phyloP scores from a whole-genome alignment of 2,888 invertebrate species.

The Pyrgus malvae region DNA sequence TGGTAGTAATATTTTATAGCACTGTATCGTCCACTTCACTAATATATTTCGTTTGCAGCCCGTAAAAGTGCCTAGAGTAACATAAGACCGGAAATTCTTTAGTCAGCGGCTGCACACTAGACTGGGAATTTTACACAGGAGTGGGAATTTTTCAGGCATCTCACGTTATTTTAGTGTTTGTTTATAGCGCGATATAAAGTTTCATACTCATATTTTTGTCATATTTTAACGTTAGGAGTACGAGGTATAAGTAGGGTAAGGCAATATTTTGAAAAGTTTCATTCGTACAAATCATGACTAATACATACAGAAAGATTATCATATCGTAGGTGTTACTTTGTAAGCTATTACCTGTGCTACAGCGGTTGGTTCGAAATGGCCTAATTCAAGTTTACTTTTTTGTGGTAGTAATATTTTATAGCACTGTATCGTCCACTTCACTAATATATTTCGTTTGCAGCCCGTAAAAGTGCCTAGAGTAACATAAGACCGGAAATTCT shows the following conservation, averaged over 20 bases:
- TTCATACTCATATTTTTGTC: too few species aligned
- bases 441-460: slow-evolving; percentile 14
- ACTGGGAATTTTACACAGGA: slow-evolving; percentile 5
- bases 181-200: background rate
- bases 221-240: too few species aligned
- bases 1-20: background rate
- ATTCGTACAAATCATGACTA: too few species aligned
- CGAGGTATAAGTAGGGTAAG: too few species aligned
- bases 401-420: background rate
- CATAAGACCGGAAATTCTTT: slow-evolving; percentile 4
- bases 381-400: too few species aligned
- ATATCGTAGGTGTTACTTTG: too few species aligned
- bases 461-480: slow-evolving; percentile 9
- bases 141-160: slow-evolving; percentile 1
- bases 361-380: too few species aligned
- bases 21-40: background rate
- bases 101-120: slow-evolving; percentile 5
- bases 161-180: background rate
- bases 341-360: too few species aligned
- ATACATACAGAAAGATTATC: too few species aligned
- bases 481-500: slow-evolving; percentile 5
- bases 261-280: too few species aligned
- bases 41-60: slow-evolving; percentile 14
- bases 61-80: slow-evolving; percentile 10
- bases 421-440: background rate